Percentiles rank a stretch among this genome's conserved stretches.
Conservation (phyloP, 2,113 vertebrate species). For the Chaetorhynchus papuensis region DNA sequence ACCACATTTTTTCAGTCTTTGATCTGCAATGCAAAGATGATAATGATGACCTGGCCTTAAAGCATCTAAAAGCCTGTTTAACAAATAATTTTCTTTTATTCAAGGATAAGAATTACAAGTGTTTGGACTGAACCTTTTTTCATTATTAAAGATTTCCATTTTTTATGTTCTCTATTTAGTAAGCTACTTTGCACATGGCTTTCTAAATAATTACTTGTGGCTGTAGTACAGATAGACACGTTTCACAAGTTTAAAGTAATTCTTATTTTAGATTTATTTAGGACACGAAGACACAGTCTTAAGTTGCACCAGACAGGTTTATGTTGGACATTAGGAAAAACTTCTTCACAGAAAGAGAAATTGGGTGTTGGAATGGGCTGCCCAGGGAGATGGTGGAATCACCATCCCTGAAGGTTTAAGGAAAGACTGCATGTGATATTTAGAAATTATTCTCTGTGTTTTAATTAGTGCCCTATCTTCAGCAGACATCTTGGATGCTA, state of each 20-base stretch:
- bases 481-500: not conserved
- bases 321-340: not conserved
- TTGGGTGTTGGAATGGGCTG: not conserved
- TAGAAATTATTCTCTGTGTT: not conserved
- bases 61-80: not conserved
- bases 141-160: not conserved
- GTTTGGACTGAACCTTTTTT: not conserved
- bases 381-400: too few relatives aligned
- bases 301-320: not conserved
- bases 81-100: conserved; percentile 29
- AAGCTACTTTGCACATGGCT: not conserved
- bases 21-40: conserved; percentile 18
- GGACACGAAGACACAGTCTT: not conserved
- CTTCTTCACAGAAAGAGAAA: not conserved
- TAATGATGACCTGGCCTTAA: conserved; percentile 1
- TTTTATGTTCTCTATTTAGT: not conserved
- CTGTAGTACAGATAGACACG: not conserved
- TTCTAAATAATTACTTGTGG: not conserved
- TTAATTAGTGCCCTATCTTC: not conserved
- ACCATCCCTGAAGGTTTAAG: not conserved
- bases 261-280: not conserved
- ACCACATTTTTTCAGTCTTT: conserved; percentile 11
- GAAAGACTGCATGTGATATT: not conserved
- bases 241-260: not conserved
- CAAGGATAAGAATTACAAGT: conserved; percentile 30